Evolutionary conservation across 2,888 invertebrate species (phyloP).

Genomic region (Campoletis raptor): DNA sequence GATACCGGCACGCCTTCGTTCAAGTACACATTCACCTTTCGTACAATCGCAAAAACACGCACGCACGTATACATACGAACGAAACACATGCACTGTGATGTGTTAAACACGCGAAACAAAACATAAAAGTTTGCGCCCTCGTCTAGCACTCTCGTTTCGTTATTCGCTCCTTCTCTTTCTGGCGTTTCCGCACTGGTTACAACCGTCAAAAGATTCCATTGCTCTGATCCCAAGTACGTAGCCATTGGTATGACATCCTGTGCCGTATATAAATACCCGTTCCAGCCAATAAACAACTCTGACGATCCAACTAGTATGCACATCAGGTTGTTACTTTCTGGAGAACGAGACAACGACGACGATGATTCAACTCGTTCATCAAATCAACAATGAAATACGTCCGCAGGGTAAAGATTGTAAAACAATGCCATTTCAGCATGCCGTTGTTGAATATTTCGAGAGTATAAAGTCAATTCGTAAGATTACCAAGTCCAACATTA

Average conservation of each 20-base stretch:
- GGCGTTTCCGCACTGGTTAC: slow-evolving; percentile 18
- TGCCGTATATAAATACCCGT: not conserved
- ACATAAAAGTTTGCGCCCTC: slow-evolving; percentile 51
- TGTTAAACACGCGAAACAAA: slow-evolving; percentile 56
- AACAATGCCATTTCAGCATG: not conserved
- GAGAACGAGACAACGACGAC: not conserved
- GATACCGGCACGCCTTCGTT: slow-evolving; percentile 71
- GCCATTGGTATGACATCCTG: slow-evolving; percentile 2
- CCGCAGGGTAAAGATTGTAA: not conserved
- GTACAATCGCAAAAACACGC: slow-evolving; percentile 35
- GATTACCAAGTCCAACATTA: not conserved
- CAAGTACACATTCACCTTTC: slow-evolving; percentile 60
- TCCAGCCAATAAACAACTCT: not conserved
- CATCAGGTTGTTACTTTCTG: not conserved
- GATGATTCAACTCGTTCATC: not conserved
- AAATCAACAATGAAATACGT: not conserved
- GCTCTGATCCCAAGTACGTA: slow-evolving; percentile 31
- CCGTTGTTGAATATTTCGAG: not conserved
- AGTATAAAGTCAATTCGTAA: not conserved
- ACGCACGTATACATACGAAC: slow-evolving; percentile 9
- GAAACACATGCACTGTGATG: not conserved
- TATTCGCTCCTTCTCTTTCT: not conserved
- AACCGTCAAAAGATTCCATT: slow-evolving; percentile 25
- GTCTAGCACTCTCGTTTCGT: slow-evolving; percentile 1
- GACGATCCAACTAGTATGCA: slow-evolving; percentile 33